phyloP scores from a whole-genome alignment of 1,140 invertebrate genomes.

The Drosophila cardini region DNA sequence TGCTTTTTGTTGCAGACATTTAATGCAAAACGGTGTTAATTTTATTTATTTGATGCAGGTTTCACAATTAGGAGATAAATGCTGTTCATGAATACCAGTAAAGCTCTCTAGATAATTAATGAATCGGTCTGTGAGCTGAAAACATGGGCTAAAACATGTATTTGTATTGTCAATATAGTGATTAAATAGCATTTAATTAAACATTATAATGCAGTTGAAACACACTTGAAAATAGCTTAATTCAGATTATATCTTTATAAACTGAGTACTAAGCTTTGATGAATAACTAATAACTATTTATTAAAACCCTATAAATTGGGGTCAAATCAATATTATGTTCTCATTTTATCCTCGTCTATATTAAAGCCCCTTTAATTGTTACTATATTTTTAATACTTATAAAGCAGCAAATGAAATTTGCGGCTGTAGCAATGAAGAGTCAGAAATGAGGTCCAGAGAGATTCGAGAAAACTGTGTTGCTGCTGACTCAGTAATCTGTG shows the following conservation, averaged over 20 bases:
- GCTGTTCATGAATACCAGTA: not conserved
- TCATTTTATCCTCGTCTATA: too few relatives aligned
- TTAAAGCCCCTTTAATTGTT: too few relatives aligned
- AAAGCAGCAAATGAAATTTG: slow-evolving; percentile 52
- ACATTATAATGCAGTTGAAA: too few relatives aligned
- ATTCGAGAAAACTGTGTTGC: not conserved
- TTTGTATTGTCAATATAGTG: not conserved
- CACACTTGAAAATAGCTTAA: too few relatives aligned
- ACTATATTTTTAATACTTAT: slow-evolving; percentile 45
- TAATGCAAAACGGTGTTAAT: slow-evolving; percentile 12
- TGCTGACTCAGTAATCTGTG: slow-evolving; percentile 65
- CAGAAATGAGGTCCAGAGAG: not conserved
- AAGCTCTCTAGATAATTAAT: not conserved
- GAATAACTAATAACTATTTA: too few relatives aligned
- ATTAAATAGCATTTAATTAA: not conserved
- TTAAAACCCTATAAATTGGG: too few relatives aligned
- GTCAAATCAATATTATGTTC: too few relatives aligned
- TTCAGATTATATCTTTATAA: too few relatives aligned
- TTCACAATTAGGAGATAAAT: not conserved
- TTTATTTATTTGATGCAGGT: slow-evolving; percentile 35
- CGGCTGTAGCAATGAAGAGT: slow-evolving; percentile 17
- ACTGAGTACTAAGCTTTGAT: too few relatives aligned
- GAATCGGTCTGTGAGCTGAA: not conserved
- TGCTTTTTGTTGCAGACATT: not conserved
- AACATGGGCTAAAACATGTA: not conserved